Conservation (phyloP, 2,797 vertebrate species). For the Notoglanidium macrostoma region DNA sequence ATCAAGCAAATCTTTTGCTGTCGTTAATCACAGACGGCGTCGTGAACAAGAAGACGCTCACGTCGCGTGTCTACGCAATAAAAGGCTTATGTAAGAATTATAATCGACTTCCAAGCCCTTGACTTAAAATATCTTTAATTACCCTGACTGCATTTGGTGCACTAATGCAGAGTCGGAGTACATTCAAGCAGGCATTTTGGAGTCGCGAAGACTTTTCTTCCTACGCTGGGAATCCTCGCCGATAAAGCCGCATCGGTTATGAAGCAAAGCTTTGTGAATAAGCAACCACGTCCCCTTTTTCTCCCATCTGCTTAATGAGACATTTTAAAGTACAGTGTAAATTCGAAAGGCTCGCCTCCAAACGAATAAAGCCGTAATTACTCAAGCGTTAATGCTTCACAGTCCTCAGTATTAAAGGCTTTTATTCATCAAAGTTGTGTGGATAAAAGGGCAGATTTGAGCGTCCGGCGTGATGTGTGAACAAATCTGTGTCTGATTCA, state of each 20-base stretch:
- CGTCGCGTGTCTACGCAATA: neutral
- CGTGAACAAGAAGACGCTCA: neutral
- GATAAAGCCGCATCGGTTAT: neutral
- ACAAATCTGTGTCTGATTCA: neutral
- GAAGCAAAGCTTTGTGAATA: neutral
- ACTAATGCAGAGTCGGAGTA: neutral
- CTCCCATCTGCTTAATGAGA: slow-evolving; percentile 5
- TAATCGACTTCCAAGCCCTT: neutral
- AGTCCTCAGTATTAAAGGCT: slow-evolving; percentile 3
- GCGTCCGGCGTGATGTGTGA: neutral
- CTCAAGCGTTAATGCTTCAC: neutral
- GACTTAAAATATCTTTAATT: neutral
- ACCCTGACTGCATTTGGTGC: neutral
- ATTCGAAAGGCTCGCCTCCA: neutral
- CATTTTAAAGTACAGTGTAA: slow-evolving; percentile 9
- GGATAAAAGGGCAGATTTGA: neutral
- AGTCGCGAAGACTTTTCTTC: neutral
- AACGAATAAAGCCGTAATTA: neutral
- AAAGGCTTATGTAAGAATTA: neutral
- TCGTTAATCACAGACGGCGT: neutral
- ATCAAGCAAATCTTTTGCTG: neutral
- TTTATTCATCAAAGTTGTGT: neutral
- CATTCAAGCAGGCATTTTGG: neutral
- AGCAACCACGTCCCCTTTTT: neutral
- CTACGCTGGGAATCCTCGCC: too few species aligned